These are phyloP conservation scores for Thalassophryne amazonica DNA, from an alignment of 2,797 vertebrate genomes.

Conservation along the genomic window DNA sequence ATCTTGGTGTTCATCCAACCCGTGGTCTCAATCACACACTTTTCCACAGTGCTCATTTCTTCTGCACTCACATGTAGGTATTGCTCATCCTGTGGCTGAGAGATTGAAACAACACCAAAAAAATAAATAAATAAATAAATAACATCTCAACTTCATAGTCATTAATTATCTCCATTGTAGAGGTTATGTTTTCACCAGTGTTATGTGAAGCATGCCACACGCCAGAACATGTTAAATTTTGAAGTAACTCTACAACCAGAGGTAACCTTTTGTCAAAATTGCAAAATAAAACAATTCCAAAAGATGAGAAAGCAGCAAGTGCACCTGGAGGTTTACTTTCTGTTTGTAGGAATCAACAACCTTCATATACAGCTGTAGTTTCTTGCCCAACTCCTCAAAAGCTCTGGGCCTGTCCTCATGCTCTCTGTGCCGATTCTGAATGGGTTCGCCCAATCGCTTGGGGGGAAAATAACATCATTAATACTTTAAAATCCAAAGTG, in stretches of 20 bases:
- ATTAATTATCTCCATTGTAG: no score
- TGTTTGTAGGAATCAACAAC: slow-evolving; percentile 88
- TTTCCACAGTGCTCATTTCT: slow-evolving; percentile 87
- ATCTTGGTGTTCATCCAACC: slow-evolving; percentile 91
- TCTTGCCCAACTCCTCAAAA: slow-evolving; percentile 91
- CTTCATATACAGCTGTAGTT: slow-evolving; percentile 91
- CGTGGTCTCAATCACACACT: slow-evolving; percentile 85
- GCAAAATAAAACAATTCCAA: not conserved
- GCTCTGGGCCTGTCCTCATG: slow-evolving; percentile 90
- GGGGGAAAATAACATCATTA: not conserved
- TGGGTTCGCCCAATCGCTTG: slow-evolving; percentile 91
- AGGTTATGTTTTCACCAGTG: no score
- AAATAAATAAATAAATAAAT: no score
- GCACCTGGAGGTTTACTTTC: slow-evolving; percentile 76
- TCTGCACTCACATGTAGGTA: slow-evolving; percentile 83
- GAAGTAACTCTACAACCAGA: no score
- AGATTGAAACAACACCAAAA: not conserved
- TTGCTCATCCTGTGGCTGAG: slow-evolving; percentile 85
- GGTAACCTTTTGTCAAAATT: not conserved
- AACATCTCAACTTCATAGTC: not conserved
- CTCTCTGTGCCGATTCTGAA: slow-evolving; percentile 89
- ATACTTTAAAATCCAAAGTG: not conserved
- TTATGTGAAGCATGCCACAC: no score
- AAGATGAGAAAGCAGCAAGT: not conserved
- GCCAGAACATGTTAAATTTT: no score